Evolutionary conservation across 2,113 vertebrate species (phyloP).

Genomic region (Poecile atricapillus): DNA sequence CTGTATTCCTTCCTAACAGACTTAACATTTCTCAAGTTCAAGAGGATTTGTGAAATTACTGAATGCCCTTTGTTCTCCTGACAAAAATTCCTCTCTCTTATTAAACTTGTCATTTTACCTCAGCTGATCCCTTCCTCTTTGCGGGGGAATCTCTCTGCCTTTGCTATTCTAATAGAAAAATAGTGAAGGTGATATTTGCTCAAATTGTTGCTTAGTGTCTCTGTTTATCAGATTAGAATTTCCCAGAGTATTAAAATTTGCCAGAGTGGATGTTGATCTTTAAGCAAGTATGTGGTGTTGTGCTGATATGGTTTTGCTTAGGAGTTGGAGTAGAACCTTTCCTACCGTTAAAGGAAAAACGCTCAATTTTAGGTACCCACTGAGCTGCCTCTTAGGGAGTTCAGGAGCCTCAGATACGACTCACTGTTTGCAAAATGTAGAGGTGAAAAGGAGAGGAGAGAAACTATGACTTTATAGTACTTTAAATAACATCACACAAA

Average conservation of each 20-base stretch:
- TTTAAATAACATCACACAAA: neutral
- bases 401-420: neutral
- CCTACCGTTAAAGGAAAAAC: neutral
- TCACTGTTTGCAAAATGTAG: neutral
- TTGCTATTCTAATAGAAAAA: neutral
- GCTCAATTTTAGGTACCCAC: neutral
- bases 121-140: neutral
- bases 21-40: neutral
- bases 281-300: neutral
- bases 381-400: neutral
- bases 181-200: conserved; percentile 10
- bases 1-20: neutral
- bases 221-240: neutral
- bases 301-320: neutral
- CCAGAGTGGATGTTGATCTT: neutral
- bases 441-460: neutral
- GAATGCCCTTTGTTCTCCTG: neutral
- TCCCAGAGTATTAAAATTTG: neutral
- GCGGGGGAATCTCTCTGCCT: neutral
- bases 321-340: neutral
- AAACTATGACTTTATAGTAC: neutral
- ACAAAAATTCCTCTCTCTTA: neutral
- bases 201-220: neutral
- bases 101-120: neutral
- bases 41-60: neutral